Conservation (phyloP, 2,113 vertebrate genomes). For the Trochalopteron elliotii region DNA sequence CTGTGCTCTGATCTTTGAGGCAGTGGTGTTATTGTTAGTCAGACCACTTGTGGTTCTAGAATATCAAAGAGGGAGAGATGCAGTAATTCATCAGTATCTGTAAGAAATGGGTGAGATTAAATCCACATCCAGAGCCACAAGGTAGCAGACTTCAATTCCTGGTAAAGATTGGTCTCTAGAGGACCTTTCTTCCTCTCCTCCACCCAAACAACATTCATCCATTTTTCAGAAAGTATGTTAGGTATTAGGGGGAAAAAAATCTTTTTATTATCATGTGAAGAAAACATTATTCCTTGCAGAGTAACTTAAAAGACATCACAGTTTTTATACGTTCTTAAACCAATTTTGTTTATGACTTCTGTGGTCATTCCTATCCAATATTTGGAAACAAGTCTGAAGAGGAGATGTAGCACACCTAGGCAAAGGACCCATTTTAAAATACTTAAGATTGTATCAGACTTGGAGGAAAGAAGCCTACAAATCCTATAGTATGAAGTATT, state of each 20-base stretch:
- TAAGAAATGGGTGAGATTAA: not conserved
- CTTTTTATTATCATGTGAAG: not conserved
- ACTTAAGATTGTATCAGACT: not conserved
- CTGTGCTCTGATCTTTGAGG: not conserved
- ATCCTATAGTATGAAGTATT: not conserved
- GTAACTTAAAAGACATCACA: not conserved
- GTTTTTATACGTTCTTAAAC: not conserved
- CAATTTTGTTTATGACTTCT: not conserved
- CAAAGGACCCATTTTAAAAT: not conserved
- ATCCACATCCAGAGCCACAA: not conserved
- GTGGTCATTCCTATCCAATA: not conserved
- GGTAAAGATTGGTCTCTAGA: not conserved
- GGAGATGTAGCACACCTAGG: not conserved
- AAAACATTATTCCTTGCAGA: not conserved
- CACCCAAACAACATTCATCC: not conserved
- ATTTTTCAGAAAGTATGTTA: not conserved
- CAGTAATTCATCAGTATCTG: not conserved
- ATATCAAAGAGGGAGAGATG: not conserved
- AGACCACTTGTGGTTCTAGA: not conserved
- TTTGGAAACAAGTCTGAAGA: not conserved
- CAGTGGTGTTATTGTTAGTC: not conserved
- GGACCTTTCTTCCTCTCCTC: not conserved
- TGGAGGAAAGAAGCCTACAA: not conserved
- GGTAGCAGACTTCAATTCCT: not conserved
- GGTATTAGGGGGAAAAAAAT: too few species aligned